phyloP scores from a whole-genome alignment of 2,113 vertebrate genomes.

The Strix aluco region DNA sequence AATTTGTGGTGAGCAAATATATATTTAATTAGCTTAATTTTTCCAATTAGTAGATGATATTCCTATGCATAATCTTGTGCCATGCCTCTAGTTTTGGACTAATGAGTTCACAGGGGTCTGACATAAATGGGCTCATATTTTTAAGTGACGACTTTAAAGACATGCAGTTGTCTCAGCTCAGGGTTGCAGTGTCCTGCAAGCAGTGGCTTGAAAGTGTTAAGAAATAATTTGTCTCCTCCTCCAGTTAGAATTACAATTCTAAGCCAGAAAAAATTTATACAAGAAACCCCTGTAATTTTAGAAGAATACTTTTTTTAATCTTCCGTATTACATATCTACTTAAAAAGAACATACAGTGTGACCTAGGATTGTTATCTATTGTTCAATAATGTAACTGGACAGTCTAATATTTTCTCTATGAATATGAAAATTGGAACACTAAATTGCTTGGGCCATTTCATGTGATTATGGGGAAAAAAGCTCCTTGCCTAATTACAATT shows the following conservation, averaged over 20 bases:
- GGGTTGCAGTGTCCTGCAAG: neutral
- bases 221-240: neutral
- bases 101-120: neutral
- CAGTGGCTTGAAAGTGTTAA: neutral
- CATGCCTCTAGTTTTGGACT: neutral
- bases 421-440: slow-evolving; percentile 38
- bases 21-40: neutral
- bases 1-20: neutral
- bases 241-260: neutral
- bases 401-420: slow-evolving; percentile 54
- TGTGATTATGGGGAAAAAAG: neutral
- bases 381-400: slow-evolving; percentile 47
- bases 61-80: neutral
- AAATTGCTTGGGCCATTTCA: slow-evolving; percentile 38
- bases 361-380: slow-evolving; percentile 5
- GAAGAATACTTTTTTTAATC: neutral
- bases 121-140: neutral
- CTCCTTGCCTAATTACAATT: slow-evolving; percentile 44
- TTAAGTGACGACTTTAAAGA: neutral
- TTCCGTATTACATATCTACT: neutral
- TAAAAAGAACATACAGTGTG: neutral
- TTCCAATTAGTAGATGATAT: neutral
- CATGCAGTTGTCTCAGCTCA: neutral
- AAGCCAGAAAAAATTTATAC: neutral
- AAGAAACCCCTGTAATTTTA: neutral